Evolutionary conservation across 2,888 invertebrate species (phyloP), one percentile per base, ranked within the genome.

Genomic region (Drosophila ustulata): DNA sequence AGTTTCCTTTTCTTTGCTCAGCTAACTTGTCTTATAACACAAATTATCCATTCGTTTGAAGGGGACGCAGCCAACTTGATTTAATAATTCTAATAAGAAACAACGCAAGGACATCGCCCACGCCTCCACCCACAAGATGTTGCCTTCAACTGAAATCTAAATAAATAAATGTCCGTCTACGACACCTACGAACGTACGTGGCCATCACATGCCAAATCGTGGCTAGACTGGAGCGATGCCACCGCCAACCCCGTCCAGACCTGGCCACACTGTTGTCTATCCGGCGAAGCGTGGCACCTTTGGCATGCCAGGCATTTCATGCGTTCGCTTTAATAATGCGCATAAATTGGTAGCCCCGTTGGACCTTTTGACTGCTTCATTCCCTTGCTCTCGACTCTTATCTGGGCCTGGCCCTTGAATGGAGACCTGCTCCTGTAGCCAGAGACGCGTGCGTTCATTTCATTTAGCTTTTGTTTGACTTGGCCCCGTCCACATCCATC

Each of bases 241-340:
- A 37, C 25, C 4, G 9, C 18, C 47, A 23, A 47, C 41, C 30
- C 50, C 13, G 39, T 25, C 39, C 45, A 51, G 52, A 49, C 51
- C 41, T 51, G 52, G 26, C n/a, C 11, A n/a, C 25, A 43, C 23
- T 26, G 34, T 34, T 32, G 56, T 46, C 56, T 37, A 45, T 43
- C 30, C 23, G n/a, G 43, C 25, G 26, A 55, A 53, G 53, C 49
- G 23, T 46, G 53, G 50, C 76, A 70, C 71, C 67, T 86, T 71
- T 68, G 73, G 68, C 68, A 82, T 88, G 71, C 71, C 69, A 50
- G 68, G 73, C 79, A 88, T 83, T 73, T 76, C 88, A 80, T 78
- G 87, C 84, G 80, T 86, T 85, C 75, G 50, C 81, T 82, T 87
- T 87, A 89, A 89, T 89, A 87, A 87, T 89, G 87, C 89, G 87